Evolutionary conservation across 1,140 invertebrate genomes (phyloP).

Genomic region (Tetranychus cinnabarinus): DNA sequence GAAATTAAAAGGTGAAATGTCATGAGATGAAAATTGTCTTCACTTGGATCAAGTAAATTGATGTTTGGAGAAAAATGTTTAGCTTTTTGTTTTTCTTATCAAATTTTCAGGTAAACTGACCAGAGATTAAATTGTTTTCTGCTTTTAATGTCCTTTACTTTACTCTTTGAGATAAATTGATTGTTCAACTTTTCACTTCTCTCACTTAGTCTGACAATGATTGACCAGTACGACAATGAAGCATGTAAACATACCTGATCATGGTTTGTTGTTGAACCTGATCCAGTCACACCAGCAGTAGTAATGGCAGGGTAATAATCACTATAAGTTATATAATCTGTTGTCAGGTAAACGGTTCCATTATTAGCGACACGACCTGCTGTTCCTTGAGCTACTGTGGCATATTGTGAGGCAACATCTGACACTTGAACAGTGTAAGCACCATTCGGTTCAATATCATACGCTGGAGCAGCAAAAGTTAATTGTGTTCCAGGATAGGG

Average conservation of each 20-base stretch:
- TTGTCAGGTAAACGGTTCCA: slow-evolving; percentile 8
- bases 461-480: slow-evolving; percentile 9
- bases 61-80: too few species aligned
- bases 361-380: neutral
- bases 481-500: slow-evolving; percentile 9
- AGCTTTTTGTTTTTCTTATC: too few species aligned
- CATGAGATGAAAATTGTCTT: too few species aligned
- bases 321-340: slow-evolving; percentile 9
- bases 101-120: too few species aligned
- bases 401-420: slow-evolving; percentile 4
- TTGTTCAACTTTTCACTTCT: too few species aligned
- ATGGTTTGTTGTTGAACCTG: slow-evolving; percentile 12
- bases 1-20: too few species aligned
- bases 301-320: slow-evolving; percentile 6
- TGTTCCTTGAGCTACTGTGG: neutral
- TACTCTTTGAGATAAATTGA: too few species aligned
- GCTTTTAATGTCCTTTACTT: too few species aligned
- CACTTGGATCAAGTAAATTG: too few species aligned
- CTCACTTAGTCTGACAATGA: too few species aligned
- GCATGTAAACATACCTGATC: slow-evolving; percentile 3
- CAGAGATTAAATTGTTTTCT: too few species aligned
- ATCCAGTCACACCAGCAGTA: neutral
- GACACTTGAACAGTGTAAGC: slow-evolving; percentile 9
- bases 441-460: slow-evolving; percentile 5
- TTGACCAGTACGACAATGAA: too few species aligned